Conservation (phyloP, 2,113 vertebrate genomes). For the Salvator merianae region DNA sequence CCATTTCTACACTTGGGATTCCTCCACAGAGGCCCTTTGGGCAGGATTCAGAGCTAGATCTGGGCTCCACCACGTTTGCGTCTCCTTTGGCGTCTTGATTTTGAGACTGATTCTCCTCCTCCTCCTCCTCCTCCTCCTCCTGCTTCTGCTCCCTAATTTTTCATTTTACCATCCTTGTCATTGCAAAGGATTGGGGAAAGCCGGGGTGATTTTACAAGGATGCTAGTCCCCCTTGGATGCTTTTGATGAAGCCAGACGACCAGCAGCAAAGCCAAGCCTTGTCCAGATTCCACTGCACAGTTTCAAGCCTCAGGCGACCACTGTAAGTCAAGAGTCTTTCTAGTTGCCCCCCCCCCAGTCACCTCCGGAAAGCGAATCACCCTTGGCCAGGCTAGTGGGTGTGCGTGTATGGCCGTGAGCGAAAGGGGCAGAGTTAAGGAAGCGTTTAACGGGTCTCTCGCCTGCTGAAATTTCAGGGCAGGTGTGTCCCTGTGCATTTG, state of each 20-base stretch:
- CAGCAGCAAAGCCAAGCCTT: conserved; percentile 6
- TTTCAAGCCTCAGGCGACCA: conserved; percentile 53
- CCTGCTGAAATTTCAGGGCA: background rate
- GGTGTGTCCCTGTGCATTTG: background rate
- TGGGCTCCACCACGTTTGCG: background rate
- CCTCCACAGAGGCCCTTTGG: too few relatives aligned
- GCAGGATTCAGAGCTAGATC: background rate
- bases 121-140: too few relatives aligned
- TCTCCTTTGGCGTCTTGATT: too few relatives aligned
- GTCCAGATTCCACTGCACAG: conserved; percentile 20
- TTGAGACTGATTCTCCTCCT: too few relatives aligned
- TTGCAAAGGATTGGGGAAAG: conserved; percentile 36
- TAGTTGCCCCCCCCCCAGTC: accelerated
- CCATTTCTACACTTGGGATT: background rate
- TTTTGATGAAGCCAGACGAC: conserved; percentile 53
- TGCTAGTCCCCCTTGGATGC: conserved; percentile 41
- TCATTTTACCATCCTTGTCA: background rate
- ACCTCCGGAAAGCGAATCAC: background rate
- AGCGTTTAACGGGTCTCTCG: background rate
- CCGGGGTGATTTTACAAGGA: conserved; percentile 34
- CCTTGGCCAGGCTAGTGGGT: background rate
- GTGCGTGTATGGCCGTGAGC: background rate
- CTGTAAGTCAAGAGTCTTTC: conserved; percentile 58
- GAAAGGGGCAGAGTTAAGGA: background rate
- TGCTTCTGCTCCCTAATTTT: background rate